Percentiles rank a stretch among this genome's conserved stretches.
These are phyloP conservation scores for Ectemnius lituratus DNA, from an alignment of 2,888 invertebrate species.

Conservation along the genomic window DNA sequence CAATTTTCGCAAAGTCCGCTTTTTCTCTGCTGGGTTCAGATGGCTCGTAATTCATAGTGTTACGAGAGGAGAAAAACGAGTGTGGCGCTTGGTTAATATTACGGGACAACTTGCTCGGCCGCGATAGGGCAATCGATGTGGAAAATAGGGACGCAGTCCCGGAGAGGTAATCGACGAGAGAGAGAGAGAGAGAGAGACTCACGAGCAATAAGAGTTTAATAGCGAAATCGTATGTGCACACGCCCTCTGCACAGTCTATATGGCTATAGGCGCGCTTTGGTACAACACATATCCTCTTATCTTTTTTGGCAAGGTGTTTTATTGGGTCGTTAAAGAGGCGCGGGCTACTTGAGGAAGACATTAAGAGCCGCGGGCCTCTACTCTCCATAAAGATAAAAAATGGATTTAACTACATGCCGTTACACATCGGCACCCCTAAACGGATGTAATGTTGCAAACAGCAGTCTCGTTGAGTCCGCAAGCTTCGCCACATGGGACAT, in stretches of 20 bases:
- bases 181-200: slow-evolving; percentile 7
- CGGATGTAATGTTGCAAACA: slow-evolving; percentile 14
- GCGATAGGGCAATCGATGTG: no score
- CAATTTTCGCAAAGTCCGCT: no score
- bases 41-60: no score
- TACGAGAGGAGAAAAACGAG: no score
- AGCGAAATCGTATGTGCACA: slow-evolving; percentile 32
- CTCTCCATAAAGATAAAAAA: slow-evolving; percentile 55
- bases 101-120: no score
- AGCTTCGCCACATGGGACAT: no score
- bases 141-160: slow-evolving; percentile 2
- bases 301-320: slow-evolving; percentile 55
- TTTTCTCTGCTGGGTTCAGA: no score
- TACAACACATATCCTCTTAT: slow-evolving; percentile 36
- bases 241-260: no score
- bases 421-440: slow-evolving; percentile 3
- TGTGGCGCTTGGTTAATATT: no score
- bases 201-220: slow-evolving; percentile 23
- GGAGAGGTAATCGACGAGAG: slow-evolving; percentile 13
- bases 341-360: slow-evolving; percentile 42
- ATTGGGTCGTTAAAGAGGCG: slow-evolving; percentile 54
- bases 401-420: slow-evolving; percentile 32
- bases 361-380: slow-evolving; percentile 29
- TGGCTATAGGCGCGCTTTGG: no score
- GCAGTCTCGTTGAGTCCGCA: background rate